Evolutionary conservation across 1,140 invertebrate species (phyloP), one percentile per base, ranked within the genome.

Genomic region (Thaumatotibia leucotreta): DNA sequence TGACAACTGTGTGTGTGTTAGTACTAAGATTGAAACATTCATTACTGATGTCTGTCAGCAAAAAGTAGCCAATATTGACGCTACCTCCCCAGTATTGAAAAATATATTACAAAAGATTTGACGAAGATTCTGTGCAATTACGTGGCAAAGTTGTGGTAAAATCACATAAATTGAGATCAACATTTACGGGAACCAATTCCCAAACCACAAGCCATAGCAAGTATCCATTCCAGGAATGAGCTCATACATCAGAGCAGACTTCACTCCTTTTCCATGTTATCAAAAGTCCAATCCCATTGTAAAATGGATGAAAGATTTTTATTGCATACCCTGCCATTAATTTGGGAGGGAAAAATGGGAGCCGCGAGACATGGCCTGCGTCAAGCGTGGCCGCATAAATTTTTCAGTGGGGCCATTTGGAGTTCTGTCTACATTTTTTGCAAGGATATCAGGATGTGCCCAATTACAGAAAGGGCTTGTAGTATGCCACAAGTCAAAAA

Each of bases 321-420:
- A 67, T 72, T 39, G 45, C 61, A 70, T 65, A 39, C 66, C 61
- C 45, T 17, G 24, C 64, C 75, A 82, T 84, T 82, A 79, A 82
- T 80, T 77, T 79, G 31, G 61, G 58, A 70, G 62, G 65, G 71
- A 75, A 76, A 68, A 80, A 76, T 75, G 68, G 71, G 32, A 33
- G 61, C 68, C 68, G 52, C 27, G 63, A 72, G 73, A 67, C 69
- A 72, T 69, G 63, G 67, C 32, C 54, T 35, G 63, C 70, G 74
- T 83, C 80, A 83, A 80, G 77, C 73, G 73, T 66, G 68, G 31
- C 67, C 62, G 63, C 71, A 79, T 82, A 80, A 76, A 83, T 83
- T 79, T 83, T 80, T 76, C 69, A 80, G 70, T 65, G 67, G 69
- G 69, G 65, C 78, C 77, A 79, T 80, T 82, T 76, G 63, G 69